Percentiles rank a stretch among this genome's conserved stretches.
Conservation (phyloP, 2,888 invertebrate genomes). For the Hetaerina titia region DNA sequence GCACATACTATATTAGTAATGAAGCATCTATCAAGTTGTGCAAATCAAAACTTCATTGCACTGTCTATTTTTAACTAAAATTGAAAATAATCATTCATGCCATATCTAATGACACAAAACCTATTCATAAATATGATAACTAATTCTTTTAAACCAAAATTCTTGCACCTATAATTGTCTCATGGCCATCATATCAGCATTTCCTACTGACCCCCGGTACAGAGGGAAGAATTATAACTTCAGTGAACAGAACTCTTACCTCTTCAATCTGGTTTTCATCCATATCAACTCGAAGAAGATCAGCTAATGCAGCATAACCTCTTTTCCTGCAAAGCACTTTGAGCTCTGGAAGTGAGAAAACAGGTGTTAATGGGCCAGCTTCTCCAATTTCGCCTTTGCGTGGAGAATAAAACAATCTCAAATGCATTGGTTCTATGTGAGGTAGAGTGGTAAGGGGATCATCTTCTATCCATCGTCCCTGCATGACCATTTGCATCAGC, state of each 20-base stretch:
- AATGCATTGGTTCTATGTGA: conserved; percentile 83
- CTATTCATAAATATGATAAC: too few relatives aligned
- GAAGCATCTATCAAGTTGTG: too few relatives aligned
- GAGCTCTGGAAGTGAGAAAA: conserved; percentile 80
- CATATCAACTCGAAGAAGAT: conserved; percentile 83
- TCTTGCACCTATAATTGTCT: too few relatives aligned
- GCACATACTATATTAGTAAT: too few relatives aligned
- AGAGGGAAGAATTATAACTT: not conserved
- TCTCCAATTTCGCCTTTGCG: conserved; percentile 53
- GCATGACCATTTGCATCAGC: conserved; percentile 93
- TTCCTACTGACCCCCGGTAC: too few relatives aligned
- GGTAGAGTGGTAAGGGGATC: conserved; percentile 89
- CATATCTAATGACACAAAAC: too few relatives aligned
- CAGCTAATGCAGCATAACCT: conserved; percentile 82
- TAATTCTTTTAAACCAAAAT: too few relatives aligned
- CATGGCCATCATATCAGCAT: too few relatives aligned
- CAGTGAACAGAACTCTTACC: conserved; percentile 77
- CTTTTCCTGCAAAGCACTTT: conserved; percentile 75
- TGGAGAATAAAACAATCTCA: conserved; percentile 73
- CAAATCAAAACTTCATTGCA: too few relatives aligned
- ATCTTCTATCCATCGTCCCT: conserved; percentile 91
- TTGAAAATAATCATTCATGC: too few relatives aligned
- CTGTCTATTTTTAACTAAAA: too few relatives aligned
- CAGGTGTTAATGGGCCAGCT: conserved; percentile 67
- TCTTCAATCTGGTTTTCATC: conserved; percentile 85